These are phyloP conservation scores for Liopterus haemorrhoidalis DNA, from an alignment of 2,888 invertebrate genomes.

Conservation along the genomic window DNA sequence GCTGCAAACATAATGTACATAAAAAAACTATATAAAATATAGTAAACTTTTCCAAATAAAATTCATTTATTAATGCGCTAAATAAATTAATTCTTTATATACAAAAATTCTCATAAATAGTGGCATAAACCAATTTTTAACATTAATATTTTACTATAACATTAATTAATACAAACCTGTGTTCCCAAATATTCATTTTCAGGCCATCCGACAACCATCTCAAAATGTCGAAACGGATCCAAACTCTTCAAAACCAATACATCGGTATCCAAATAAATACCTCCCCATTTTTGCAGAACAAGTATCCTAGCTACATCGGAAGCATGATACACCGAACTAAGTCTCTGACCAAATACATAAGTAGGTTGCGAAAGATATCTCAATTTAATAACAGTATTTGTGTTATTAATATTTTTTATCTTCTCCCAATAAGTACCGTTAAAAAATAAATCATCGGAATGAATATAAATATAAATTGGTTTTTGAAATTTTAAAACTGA, in stretches of 20 bases:
- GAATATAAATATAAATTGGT: constrained; percentile 38
- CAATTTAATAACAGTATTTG: constrained; percentile 25
- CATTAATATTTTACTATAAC: constrained; percentile 11
- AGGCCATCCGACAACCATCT: constrained; percentile 42
- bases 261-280: constrained; percentile 43
- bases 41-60: too few species aligned
- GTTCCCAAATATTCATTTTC: constrained; percentile 38
- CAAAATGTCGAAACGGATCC: constrained; percentile 39
- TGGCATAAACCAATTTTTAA: too few species aligned
- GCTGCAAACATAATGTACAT: too few species aligned
- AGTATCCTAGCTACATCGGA: constrained; percentile 42
- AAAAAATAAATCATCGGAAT: constrained; percentile 35
- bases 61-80: too few species aligned
- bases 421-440: constrained; percentile 34
- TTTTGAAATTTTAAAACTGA: constrained; percentile 39
- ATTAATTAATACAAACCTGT: constrained; percentile 31
- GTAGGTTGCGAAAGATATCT: constrained; percentile 34
- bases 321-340: constrained; percentile 42
- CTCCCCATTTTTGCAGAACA: constrained; percentile 40
- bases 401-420: constrained; percentile 23
- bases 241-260: constrained; percentile 39
- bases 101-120: too few species aligned
- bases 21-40: too few species aligned
- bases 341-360: constrained; percentile 42
- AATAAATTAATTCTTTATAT: too few species aligned